Evolutionary conservation across 2,797 vertebrate species (phyloP).

Genomic region (Myripristis murdjan): DNA sequence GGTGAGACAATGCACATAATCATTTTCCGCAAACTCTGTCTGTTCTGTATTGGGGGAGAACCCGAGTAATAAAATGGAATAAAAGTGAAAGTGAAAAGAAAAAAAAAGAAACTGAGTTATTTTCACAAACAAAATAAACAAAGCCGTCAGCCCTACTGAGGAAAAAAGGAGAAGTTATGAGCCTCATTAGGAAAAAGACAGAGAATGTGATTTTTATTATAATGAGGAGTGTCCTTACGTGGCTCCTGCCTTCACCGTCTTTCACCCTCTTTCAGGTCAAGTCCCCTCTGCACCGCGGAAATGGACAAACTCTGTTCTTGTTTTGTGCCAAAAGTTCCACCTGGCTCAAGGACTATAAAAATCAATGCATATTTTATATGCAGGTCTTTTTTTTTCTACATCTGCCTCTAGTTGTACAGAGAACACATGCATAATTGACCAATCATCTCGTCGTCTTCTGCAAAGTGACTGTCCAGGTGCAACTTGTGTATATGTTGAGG

Average conservation of each 20-base stretch:
- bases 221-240: too few relatives aligned
- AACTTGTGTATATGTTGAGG: not conserved
- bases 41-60: not conserved
- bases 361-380: conserved; percentile 44
- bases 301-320: not conserved
- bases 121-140: too few relatives aligned
- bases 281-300: not conserved
- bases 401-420: conserved; percentile 23
- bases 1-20: conserved; percentile 3
- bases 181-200: too few relatives aligned
- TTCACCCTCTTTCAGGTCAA: too few relatives aligned
- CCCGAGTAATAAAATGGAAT: too few relatives aligned
- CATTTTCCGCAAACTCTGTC: not conserved
- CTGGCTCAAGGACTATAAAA: conserved; percentile 24
- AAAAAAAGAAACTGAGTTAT: too few relatives aligned
- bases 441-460: not conserved
- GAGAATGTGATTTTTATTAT: too few relatives aligned
- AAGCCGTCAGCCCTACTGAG: too few relatives aligned
- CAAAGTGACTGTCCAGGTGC: conserved; percentile 5
- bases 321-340: conserved; percentile 11
- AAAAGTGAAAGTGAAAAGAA: too few relatives aligned
- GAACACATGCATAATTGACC: conserved; percentile 43
- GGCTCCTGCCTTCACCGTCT: too few relatives aligned
- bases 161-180: too few relatives aligned
- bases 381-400: not conserved